Percentiles rank a stretch among this genome's conserved stretches.
phyloP scores from a whole-genome alignment of 2,113 vertebrate genomes.

The Leucoraja erinaceus region DNA sequence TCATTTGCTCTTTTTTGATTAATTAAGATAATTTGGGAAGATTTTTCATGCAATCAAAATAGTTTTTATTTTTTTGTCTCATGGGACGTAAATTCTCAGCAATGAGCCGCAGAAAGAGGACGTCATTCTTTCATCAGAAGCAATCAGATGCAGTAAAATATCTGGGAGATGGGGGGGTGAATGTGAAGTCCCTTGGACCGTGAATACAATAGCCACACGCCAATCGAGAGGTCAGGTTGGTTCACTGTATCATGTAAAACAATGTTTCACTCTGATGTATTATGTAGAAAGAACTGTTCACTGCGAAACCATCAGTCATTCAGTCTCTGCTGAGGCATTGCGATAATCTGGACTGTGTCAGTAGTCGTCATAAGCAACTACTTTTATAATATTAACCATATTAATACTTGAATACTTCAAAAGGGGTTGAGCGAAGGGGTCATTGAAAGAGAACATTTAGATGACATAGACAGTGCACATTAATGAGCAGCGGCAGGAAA shows the following conservation, averaged over 20 bases:
- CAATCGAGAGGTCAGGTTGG: neutral
- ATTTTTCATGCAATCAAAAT: neutral
- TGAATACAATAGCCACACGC: neutral
- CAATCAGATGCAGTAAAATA: neutral
- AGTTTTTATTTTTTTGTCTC: neutral
- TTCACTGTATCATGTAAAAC: neutral
- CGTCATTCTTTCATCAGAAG: neutral
- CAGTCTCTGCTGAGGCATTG: neutral
- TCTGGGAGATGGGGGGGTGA: neutral
- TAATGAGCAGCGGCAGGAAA: neutral
- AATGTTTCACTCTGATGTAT: neutral
- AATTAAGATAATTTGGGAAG: neutral
- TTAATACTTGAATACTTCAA: too few relatives aligned
- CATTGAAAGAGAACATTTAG: neutral
- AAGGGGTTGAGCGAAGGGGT: neutral
- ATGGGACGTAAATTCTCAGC: neutral
- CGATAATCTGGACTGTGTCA: neutral
- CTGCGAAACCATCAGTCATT: neutral
- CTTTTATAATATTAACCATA: neutral
- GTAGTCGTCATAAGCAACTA: neutral
- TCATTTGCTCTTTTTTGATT: conserved; percentile 5
- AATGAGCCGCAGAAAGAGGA: neutral
- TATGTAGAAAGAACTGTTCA: neutral
- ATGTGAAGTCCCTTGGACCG: neutral
- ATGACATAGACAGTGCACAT: neutral